Evolutionary conservation across 2,113 vertebrate species (phyloP), one percentile per base, ranked within the genome.

Genomic region (Drymodes brunneopygia): DNA sequence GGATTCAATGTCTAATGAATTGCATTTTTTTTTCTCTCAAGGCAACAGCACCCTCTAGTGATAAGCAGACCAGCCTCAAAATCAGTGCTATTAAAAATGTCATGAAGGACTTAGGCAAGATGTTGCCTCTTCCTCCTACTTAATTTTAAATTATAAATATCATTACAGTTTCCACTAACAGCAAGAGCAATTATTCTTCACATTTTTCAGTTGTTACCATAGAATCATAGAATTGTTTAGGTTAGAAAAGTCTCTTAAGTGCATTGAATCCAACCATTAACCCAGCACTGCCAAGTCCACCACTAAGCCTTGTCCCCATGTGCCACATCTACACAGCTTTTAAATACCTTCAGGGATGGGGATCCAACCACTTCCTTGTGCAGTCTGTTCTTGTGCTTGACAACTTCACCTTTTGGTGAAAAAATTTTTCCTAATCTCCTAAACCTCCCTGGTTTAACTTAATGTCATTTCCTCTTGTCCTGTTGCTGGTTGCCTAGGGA

Each of bases 11-110:
- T 9, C 15, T 61, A 83, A 85, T 6, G 21, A 18, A 45, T 0
- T 11, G 13, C 5, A 40, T 33, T 15, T 28, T 50, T 81, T 47
- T 57, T 33, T 65, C 58, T 75, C 74, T 78, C 79, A 79, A 81
- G 73, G 64, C 77, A 96, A 96, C 64, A 92, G 95, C 92, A 93
- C 97, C 97, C 96, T 67, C 97, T 97, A 97, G 94, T 81, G 97
- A 93, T 33, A 84, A 25, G 35, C 15, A 93, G 81, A 67, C 18
- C 29, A 69, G 17, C 4, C 28, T 47, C 40, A 94, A 92, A 65
- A 69, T 16, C 4, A 27, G 19, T 51, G 25, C 45, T 86, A 19
- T 11, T 92, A 77, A 38, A 83, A 83, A 92, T 10, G 65, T 12
- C 6, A 6, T 42, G 48, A 86, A 71, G 14, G 28, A 71, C 29